Evolutionary conservation across 2,113 vertebrate genomes (phyloP), one percentile per base, ranked within the genome.

Genomic region (Monopterus albus): DNA sequence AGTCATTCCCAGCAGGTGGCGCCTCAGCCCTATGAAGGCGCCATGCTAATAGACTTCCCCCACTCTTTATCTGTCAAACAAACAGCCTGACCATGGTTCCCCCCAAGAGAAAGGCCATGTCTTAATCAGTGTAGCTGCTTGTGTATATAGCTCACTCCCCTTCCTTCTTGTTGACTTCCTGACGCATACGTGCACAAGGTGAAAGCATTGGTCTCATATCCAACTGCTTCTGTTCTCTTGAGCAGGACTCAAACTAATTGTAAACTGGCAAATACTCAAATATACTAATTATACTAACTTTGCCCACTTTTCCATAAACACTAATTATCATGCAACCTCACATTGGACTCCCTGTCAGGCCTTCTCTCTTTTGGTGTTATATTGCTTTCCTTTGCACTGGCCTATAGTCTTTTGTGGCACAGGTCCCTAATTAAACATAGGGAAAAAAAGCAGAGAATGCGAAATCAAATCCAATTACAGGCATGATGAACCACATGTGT

Each of bases 401-500:
- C 51, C 46, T 66, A 57, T 47, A 47, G 35, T 63, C 52, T 69
- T 73, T 68, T 40, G 61, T 59, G 82, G 63, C 79, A 61, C 38
- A 66, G 61, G 60, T 52, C 58, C 79, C 60, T 88, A 89, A 92
- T 88, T 89, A 91, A 88, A 87, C 81, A 75, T 26, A 13, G 64
- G 70, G 75, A 79, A 89, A 79, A 89, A 81, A 90, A 82, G 43
- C 15, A 5, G 72, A 52, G 78, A 82, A 84, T 18, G 51, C 72
- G 64, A 86, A 90, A 89, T 92, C 88, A 74, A 92, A 92, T 93
- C 92, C 89, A 93, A 92, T 94, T 92, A 92, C 75, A 74, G 84
- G 83, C 68, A 60, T 87, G 90, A 90, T 92, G 87, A 89, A 92
- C 77, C 90, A 90, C 88, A 88, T 83, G 90, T 84, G 88, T 83